These are phyloP conservation scores for Lasioglossum oenotherae DNA, from an alignment of 2,888 invertebrate species.

Conservation along the genomic window DNA sequence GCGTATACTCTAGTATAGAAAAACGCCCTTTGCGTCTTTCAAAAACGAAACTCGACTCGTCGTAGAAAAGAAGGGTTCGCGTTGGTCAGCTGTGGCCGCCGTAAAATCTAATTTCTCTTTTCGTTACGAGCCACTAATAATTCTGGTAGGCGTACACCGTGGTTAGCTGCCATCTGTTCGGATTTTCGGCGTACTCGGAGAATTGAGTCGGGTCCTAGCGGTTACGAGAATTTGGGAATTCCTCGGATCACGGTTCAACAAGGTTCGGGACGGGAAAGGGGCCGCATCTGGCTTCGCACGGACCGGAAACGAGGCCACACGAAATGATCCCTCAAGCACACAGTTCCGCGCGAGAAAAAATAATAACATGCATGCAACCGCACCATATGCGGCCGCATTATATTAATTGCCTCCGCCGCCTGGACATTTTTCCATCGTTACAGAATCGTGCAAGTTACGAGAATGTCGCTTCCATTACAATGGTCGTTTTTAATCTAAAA, in stretches of 20 bases:
- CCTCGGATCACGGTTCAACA: conserved; percentile 42
- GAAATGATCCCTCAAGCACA: conserved; percentile 46
- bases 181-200: conserved; percentile 41
- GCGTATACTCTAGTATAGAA: neutral
- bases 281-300: conserved; percentile 40
- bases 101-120: conserved; percentile 51
- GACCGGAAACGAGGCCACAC: conserved; percentile 59
- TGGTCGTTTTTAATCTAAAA: neutral
- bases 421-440: conserved; percentile 8
- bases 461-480: neutral
- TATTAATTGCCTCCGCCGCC: neutral
- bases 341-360: conserved; percentile 44
- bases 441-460: no score
- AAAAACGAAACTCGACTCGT: conserved; percentile 2
- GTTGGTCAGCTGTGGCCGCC: conserved; percentile 17
- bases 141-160: conserved; percentile 20
- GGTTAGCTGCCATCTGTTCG: conserved; percentile 53
- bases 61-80: neutral
- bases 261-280: conserved; percentile 42
- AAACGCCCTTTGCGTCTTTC: conserved; percentile 5
- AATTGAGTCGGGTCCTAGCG: conserved; percentile 43
- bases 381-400: conserved; percentile 37
- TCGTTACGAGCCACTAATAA: conserved; percentile 51
- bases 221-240: conserved; percentile 50
- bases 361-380: conserved; percentile 38